Evolutionary conservation across 2,113 vertebrate species (phyloP).

Genomic region (Istiophorus platypterus): DNA sequence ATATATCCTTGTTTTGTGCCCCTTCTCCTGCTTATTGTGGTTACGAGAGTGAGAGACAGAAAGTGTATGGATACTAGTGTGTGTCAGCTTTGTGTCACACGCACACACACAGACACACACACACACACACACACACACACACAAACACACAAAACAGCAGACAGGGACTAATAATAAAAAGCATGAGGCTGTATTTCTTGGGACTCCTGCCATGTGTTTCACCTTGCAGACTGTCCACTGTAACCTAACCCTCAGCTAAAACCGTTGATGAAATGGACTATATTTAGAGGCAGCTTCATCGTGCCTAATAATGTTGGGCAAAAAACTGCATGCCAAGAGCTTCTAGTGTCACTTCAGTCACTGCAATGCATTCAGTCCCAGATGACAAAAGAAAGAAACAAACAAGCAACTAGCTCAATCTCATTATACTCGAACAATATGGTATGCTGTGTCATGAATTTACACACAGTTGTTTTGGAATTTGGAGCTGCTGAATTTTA

Average conservation of each 20-base stretch:
- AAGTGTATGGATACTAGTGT: conserved; percentile 13
- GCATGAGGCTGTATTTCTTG: conserved; percentile 40
- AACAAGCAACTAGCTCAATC: conserved; percentile 43
- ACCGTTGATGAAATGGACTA: conserved; percentile 52
- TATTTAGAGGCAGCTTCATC: conserved; percentile 57
- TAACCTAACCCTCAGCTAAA: conserved; percentile 41
- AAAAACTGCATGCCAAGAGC: conserved; percentile 34
- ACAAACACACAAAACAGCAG: conserved; percentile 26
- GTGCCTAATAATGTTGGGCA: conserved; percentile 22
- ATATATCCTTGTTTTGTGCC: not conserved
- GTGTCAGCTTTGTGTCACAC: conserved; percentile 35
- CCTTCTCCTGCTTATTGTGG: not conserved
- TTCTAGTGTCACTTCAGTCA: conserved; percentile 49
- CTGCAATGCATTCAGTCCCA: conserved; percentile 36
- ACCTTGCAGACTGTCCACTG: conserved; percentile 62
- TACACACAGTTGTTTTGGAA: conserved; percentile 55
- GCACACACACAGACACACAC: not conserved
- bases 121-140: conserved; percentile 26
- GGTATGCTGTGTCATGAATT: conserved; percentile 59
- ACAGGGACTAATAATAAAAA: conserved; percentile 56
- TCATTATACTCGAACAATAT: conserved; percentile 62
- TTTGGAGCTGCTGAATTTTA: conserved; percentile 39
- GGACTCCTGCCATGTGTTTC: conserved; percentile 64
- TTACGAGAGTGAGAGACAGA: not conserved
- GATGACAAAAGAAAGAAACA: conserved; percentile 30